phyloP scores from a whole-genome alignment of 2,113 vertebrate species.

The Thalassoma bifasciatum region DNA sequence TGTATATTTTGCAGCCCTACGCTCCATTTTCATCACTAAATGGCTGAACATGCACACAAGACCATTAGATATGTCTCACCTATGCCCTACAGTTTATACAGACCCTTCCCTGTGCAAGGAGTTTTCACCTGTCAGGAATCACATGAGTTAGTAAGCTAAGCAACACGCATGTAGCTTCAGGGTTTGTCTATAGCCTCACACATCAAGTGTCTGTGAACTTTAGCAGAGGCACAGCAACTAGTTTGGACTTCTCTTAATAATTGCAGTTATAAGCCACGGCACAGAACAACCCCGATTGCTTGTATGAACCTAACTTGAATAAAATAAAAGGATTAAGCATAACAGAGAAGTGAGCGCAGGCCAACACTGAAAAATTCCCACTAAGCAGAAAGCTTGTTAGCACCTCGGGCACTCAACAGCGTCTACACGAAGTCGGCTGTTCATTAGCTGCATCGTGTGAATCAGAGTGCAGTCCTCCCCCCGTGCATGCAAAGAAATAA shows the following conservation, averaged over 20 bases:
- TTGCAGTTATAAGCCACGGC: background rate
- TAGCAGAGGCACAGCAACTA: background rate
- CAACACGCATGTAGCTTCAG: background rate
- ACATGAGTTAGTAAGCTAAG: constrained; percentile 12
- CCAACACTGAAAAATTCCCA: background rate
- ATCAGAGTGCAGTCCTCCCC: constrained; percentile 6
- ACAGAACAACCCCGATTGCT: background rate
- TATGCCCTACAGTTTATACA: background rate
- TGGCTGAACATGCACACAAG: too few species aligned
- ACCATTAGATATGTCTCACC: background rate
- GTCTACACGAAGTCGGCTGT: background rate
- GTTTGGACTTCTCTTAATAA: constrained; percentile 8
- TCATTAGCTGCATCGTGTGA: constrained; percentile 31
- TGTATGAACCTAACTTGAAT: background rate
- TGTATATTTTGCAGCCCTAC: too few species aligned
- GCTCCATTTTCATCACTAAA: too few species aligned
- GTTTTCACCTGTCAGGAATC: constrained; percentile 9
- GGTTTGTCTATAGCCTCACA: background rate
- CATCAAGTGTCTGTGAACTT: too few species aligned
- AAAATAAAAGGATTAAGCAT: background rate
- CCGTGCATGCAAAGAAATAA: constrained; percentile 25
- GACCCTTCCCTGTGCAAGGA: background rate
- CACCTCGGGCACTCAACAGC: constrained; percentile 35
- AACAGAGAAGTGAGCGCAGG: constrained; percentile 2
- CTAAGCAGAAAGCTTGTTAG: constrained; percentile 8